A percentile compares a stretch with the other conserved stretches of the same genome.
phyloP scores from a whole-genome alignment of 2,888 invertebrate genomes.

The Mamestra brassicae region DNA sequence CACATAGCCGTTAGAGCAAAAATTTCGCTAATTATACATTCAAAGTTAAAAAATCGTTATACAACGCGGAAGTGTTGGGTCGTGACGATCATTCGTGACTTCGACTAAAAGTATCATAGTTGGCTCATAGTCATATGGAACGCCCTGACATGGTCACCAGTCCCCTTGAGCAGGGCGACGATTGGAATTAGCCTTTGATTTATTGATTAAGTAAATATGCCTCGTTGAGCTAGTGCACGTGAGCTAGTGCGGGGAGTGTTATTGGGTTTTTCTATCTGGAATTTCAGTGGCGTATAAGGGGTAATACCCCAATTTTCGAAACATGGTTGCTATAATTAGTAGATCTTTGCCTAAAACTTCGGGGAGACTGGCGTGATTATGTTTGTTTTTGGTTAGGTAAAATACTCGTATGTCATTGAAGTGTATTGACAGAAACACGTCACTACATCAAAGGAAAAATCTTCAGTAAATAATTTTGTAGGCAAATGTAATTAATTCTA shows the following conservation, averaged over 20 bases:
- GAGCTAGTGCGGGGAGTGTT: neutral
- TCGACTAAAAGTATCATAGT: conserved; percentile 25
- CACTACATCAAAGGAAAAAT: conserved; percentile 17
- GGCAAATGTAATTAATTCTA: conserved; percentile 45
- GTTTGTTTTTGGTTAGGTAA: neutral
- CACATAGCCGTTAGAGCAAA: conserved; percentile 30
- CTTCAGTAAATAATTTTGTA: conserved; percentile 22
- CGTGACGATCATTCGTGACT: conserved; percentile 65
- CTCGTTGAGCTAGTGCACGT: neutral
- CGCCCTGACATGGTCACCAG: conserved; percentile 42
- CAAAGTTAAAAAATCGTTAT: conserved; percentile 61
- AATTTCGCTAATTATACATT: conserved; percentile 67
- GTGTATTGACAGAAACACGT: neutral
- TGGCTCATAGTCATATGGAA: conserved; percentile 16
- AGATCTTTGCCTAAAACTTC: too few species aligned
- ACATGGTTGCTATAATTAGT: too few species aligned
- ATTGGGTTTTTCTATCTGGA: too few species aligned
- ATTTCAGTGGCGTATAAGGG: too few species aligned
- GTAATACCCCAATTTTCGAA: too few species aligned
- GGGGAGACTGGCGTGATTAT: too few species aligned
- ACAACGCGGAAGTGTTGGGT: conserved; percentile 64
- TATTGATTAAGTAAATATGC: neutral
- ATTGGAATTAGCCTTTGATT: conserved; percentile 41
- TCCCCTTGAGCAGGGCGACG: conserved; percentile 33
- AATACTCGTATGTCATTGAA: neutral